Evolutionary conservation across 2,113 vertebrate genomes (phyloP).

Genomic region (Tor tambroides): DNA sequence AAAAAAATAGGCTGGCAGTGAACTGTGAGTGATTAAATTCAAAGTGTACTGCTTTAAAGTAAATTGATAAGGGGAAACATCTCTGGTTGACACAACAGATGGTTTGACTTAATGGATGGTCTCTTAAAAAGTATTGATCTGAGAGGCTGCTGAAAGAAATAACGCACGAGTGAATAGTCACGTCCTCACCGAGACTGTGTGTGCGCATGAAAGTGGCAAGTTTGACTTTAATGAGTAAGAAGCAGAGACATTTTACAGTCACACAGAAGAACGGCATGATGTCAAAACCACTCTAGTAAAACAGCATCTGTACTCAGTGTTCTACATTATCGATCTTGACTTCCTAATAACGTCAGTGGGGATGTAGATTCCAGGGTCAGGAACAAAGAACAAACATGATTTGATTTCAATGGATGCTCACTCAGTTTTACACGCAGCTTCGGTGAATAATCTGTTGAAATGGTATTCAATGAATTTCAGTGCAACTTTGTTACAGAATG

Average conservation of each 20-base stretch:
- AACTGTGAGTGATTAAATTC: slow-evolving; percentile 2
- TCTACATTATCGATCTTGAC: neutral
- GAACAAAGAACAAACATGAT: neutral
- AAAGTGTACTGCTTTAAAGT: neutral
- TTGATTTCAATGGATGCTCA: neutral
- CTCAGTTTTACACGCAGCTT: neutral
- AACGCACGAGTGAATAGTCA: neutral
- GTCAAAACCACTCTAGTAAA: neutral
- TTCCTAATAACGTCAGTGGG: slow-evolving; percentile 4
- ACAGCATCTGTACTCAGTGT: neutral
- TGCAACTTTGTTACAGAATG: neutral
- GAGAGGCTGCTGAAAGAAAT: neutral
- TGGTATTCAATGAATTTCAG: neutral
- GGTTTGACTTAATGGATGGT: neutral
- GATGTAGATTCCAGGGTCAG: neutral
- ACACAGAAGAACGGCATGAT: neutral
- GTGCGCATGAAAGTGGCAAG: neutral
- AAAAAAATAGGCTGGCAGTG: neutral
- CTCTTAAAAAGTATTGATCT: slow-evolving; percentile 22
- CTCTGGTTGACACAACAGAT: neutral
- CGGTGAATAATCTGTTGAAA: neutral
- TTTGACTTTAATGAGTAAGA: neutral
- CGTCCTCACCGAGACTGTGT: neutral
- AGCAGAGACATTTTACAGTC: neutral
- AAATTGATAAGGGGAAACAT: neutral